Conservation (phyloP, 2,113 vertebrate species). For the Marmota monax region DNA sequence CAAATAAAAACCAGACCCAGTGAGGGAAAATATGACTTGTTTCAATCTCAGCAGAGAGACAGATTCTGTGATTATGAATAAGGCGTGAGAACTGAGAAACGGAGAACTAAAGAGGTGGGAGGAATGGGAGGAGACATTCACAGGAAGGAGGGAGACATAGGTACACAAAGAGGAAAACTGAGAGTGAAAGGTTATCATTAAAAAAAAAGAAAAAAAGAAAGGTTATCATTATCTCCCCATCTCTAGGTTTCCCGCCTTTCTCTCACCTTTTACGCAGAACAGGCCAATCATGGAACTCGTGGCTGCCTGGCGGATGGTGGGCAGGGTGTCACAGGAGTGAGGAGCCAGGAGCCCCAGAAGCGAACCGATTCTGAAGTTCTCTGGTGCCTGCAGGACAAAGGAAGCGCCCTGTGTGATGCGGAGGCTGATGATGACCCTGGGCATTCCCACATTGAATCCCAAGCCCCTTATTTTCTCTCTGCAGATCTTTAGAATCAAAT, state of each 20-base stretch:
- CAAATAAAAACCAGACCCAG: background rate
- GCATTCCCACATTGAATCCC: background rate
- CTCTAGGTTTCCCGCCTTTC: background rate
- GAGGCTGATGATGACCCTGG: background rate
- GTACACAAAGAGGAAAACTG: background rate
- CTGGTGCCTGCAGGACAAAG: constrained; percentile 70
- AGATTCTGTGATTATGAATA: background rate
- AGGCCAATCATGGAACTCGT: constrained; percentile 59
- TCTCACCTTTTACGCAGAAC: constrained; percentile 76
- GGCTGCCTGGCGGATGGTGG: constrained; percentile 70
- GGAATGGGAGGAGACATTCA: background rate
- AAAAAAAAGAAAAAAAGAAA: background rate
- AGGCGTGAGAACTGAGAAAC: too few species aligned
- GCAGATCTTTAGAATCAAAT: background rate
- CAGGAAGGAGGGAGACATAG: background rate
- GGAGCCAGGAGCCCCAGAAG: constrained; percentile 78
- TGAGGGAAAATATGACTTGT: background rate
- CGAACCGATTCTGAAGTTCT: constrained; percentile 72
- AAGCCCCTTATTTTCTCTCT: background rate
- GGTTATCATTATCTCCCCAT: background rate
- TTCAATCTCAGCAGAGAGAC: background rate
- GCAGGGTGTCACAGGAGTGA: constrained; percentile 76
- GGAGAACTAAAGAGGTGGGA: background rate
- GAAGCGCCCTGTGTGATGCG: background rate
- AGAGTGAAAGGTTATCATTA: background rate